These are phyloP conservation scores for Carcinoscorpius rotundicauda DNA, from an alignment of 1,140 invertebrate genomes.

Conservation along the genomic window DNA sequence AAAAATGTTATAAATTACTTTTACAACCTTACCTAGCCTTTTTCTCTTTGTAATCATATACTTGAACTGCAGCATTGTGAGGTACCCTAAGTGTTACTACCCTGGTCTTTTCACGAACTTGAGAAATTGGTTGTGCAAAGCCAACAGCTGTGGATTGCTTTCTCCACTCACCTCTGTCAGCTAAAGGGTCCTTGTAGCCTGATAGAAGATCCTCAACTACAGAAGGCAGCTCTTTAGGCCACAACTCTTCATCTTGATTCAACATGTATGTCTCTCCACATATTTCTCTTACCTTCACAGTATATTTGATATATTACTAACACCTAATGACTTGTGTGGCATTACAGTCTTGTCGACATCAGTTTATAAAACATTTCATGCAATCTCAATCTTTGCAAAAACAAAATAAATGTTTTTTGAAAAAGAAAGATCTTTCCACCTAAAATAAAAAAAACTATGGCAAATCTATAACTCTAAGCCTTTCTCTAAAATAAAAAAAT, in stretches of 20 bases:
- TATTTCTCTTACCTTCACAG: slow-evolving; percentile 35
- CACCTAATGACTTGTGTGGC: too few species aligned
- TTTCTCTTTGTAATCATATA: slow-evolving; percentile 43
- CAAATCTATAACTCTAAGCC: too few species aligned
- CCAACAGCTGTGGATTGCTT: background rate
- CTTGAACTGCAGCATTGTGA: slow-evolving; percentile 43
- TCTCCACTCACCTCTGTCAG: slow-evolving; percentile 30
- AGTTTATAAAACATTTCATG: too few species aligned
- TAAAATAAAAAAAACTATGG: too few species aligned
- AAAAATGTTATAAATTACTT: too few species aligned
- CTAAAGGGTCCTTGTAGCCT: slow-evolving; percentile 33
- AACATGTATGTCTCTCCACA: slow-evolving; percentile 42
- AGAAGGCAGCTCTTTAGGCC: slow-evolving; percentile 37
- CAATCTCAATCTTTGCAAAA: too few species aligned
- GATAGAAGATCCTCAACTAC: slow-evolving; percentile 34
- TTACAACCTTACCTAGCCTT: slow-evolving; percentile 33
- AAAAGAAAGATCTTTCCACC: too few species aligned
- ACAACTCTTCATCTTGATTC: slow-evolving; percentile 42
- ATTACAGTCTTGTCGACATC: too few species aligned
- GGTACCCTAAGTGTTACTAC: slow-evolving; percentile 41
- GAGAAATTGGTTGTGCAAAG: background rate
- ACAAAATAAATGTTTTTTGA: too few species aligned
- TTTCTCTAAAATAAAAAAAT: too few species aligned
- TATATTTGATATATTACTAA: background rate
- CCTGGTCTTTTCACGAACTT: slow-evolving; percentile 31